Evolutionary conservation across 2,888 invertebrate genomes (phyloP).

Genomic region (Drosophila quinaria): DNA sequence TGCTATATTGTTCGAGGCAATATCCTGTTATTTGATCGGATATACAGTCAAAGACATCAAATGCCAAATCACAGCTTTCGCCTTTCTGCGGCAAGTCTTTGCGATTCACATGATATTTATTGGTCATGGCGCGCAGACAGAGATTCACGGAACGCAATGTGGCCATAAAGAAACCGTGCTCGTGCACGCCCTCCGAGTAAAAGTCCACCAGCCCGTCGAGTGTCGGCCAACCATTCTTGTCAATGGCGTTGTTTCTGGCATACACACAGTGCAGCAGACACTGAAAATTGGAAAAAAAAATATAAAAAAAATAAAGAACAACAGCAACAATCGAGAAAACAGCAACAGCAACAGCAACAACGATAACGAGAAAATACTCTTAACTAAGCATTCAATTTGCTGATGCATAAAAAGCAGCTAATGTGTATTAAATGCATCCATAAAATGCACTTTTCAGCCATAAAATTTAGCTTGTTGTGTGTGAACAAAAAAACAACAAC

Average conservation of each 20-base stretch:
- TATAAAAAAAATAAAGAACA: neutral
- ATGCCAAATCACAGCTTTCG: constrained; percentile 91
- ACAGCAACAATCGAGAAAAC: neutral
- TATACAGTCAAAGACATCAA: constrained; percentile 92
- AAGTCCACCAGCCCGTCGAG: constrained; percentile 90
- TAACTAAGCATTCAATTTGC: constrained; percentile 75
- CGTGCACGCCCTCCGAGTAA: constrained; percentile 92
- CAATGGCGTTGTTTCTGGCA: constrained; percentile 92
- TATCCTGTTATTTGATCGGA: constrained; percentile 92
- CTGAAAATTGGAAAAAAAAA: constrained; percentile 84
- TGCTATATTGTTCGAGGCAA: constrained; percentile 87
- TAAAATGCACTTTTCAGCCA: constrained; percentile 74
- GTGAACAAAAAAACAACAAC: constrained; percentile 56
- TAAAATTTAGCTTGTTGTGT: constrained; percentile 68
- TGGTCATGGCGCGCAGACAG: constrained; percentile 87
- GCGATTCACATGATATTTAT: constrained; percentile 83
- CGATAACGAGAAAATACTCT: constrained; percentile 25
- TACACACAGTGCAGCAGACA: constrained; percentile 93
- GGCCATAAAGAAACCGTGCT: constrained; percentile 91
- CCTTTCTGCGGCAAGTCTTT: constrained; percentile 87
- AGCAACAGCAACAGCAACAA: neutral
- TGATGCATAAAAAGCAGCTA: constrained; percentile 82
- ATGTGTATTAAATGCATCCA: constrained; percentile 78
- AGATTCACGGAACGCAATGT: constrained; percentile 90
- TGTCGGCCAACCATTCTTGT: constrained; percentile 91